Evolutionary conservation across 2,888 invertebrate genomes (phyloP), one percentile per base, ranked within the genome.

Genomic region (Sarcophaga carnaria): DNA sequence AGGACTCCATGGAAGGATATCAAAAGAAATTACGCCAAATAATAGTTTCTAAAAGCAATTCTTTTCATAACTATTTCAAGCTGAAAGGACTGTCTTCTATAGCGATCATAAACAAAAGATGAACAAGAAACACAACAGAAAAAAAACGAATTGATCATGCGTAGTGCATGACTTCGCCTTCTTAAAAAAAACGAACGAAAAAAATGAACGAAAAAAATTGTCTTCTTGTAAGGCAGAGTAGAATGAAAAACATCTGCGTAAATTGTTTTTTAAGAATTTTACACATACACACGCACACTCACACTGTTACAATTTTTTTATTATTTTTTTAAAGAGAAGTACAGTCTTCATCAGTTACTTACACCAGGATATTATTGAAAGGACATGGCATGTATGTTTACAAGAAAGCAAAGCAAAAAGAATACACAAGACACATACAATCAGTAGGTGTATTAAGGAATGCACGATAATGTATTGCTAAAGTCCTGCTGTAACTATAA

Each of bases 181-280:
- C 17, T 14, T 4, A 54, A 54, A 54, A 54, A 14, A 49, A 14
- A 14, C 14, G 14, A 2, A 49, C 0, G 3, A 14, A 54, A 54
- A 17, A 37, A 37, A 37, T 10, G 2, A 37, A 37, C 10, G 37
- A 10, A 37, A 37, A 66, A 77, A 72, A 49, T 77, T 80, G 59
- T 69, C 71, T 47, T 72, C 49, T 37, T 12, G 54, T 60, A n/a
- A 60, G 54, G 12, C 0, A n/a, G 3, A 14, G 54, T 4, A 25
- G 20, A 14, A 2, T 22, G 20, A 45, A 74, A 88, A 88, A 88
- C 89, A 89, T 89, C 88, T 89, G 88, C 89, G 87, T 80, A 81
- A 80, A 86, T 54, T 85, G 69, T 76, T 80, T 81, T 83, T 74
- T 60, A 80, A 60, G 70, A 83, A 63, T 80, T 22, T 5, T 62